Evolutionary conservation across 92 coral and sea anemone species (phyloP).

Genomic region (Scolanthus callimorphus): DNA sequence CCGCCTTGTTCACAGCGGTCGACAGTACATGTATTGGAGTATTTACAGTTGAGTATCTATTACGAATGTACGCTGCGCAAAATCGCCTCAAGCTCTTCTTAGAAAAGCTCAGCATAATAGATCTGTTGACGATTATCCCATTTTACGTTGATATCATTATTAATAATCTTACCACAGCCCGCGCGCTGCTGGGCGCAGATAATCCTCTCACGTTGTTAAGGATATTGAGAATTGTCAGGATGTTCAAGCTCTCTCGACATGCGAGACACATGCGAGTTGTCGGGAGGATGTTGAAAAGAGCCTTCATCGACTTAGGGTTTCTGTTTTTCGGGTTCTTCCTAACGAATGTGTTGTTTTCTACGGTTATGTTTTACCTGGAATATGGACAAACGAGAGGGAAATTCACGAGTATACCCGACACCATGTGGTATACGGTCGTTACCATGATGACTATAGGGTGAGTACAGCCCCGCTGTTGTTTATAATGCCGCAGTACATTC

Average conservation of each 20-base stretch:
- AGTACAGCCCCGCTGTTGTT: no score
- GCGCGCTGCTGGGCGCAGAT: constrained; percentile 30
- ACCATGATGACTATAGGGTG: constrained; percentile 99
- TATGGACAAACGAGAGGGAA: constrained; percentile 27
- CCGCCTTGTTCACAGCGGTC: constrained; percentile 34
- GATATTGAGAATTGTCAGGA: constrained; percentile 77
- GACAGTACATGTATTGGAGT: constrained; percentile 71
- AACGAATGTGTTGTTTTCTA: constrained; percentile 81
- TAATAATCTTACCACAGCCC: constrained; percentile 21
- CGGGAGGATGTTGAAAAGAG: constrained; percentile 68
- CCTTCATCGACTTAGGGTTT: constrained; percentile 83
- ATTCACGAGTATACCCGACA: constrained; percentile 79
- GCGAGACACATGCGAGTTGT: constrained; percentile 80
- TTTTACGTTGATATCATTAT: constrained; percentile 64
- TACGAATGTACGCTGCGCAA: constrained; percentile 72
- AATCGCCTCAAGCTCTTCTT: constrained; percentile 41
- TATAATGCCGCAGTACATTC: no score
- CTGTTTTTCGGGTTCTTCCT: constrained; percentile 78
- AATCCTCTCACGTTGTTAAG: constrained; percentile 66
- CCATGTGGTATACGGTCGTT: constrained; percentile 92
- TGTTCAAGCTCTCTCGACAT: constrained; percentile 83
- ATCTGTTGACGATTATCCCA: constrained; percentile 71
- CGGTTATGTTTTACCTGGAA: constrained; percentile 73
- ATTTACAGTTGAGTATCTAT: constrained; percentile 74
- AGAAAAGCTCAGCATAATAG: constrained; percentile 72